Base-by-base conservation (phyloP, 2,113 vertebrate genomes). In the Amazona guildingii region DNA sequence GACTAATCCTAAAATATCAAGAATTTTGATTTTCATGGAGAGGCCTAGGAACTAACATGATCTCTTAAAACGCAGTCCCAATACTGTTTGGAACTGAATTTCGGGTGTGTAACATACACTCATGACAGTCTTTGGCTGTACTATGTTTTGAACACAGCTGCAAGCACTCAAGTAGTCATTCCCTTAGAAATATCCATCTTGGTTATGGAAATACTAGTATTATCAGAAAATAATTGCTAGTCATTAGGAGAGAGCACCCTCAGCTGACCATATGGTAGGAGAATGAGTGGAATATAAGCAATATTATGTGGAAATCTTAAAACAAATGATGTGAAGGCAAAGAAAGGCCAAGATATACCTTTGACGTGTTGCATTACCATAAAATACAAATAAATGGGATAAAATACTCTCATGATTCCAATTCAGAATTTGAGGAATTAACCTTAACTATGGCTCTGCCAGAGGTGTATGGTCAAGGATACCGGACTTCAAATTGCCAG, bases 111-210 rank as follows among this genome's bases (percentile, higher is more conserved):
- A 83, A 70, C 48, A 41, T 33, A 49, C 8, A 31, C 20, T 84
- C 31, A 70, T 15, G 72, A 81, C 72, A 74, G 68, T 48, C 59
- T 70, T 86, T 92, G 88, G 83, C 94, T 68, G 64, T n/a, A 25
- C n/a, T 66, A 6, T 35, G 41, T 86, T 69, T 55, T 85, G 75
- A 91, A 76, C 64, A 83, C 88, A 93, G 90, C 94, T 93, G 80
- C 1, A 43, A 88, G 86, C 29, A 81, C 68, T 95, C 51, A 29
- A 77, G 68, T 24, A 88, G 41, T 46, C 75, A 72, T 62, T 57
- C 59, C 54, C 72, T 83, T 85, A 73, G 82, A 94, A 90, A 92
- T 37, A 73, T 35, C 31, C 61, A 21, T 72, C 55, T 75, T 41
- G 52, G 66, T 37, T 84, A 72, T 39, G 86, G 80, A 92, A 96